Percentiles rank a stretch among this genome's conserved stretches.
Conservation (phyloP, 2,888 invertebrate genomes). For the Eupithecia tripunctaria region DNA sequence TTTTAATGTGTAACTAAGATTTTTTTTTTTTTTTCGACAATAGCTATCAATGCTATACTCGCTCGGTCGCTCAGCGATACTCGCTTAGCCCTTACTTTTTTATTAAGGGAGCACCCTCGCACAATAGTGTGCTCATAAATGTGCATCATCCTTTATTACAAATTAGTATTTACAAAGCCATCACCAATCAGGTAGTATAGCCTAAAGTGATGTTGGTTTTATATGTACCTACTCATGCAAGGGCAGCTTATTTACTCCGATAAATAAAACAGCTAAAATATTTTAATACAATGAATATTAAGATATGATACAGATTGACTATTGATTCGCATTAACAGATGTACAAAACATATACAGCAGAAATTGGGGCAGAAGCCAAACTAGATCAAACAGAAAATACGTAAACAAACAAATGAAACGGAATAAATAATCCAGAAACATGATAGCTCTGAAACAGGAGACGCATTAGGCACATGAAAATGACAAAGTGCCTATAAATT, state of each 20-base stretch:
- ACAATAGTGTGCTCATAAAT: neutral
- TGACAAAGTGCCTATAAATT: constrained; percentile 59
- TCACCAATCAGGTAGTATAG: neutral
- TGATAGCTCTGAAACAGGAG: constrained; percentile 47
- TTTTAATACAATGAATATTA: neutral
- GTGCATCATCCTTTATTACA: neutral
- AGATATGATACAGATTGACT: neutral
- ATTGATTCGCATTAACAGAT: constrained; percentile 4
- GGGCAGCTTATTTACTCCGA: neutral
- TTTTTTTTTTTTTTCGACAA: no score
- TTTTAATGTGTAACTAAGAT: no score
- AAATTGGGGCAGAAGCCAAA: constrained; percentile 25
- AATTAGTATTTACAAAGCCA: neutral
- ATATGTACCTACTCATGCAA: neutral
- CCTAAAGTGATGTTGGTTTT: neutral
- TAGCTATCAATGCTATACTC: no score
- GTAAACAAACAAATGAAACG: constrained; percentile 38
- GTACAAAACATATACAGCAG: constrained; percentile 8
- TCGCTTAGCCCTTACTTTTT: neutral
- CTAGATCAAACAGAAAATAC: constrained; percentile 31
- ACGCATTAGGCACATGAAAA: constrained; percentile 51
- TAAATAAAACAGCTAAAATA: neutral
- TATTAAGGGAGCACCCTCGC: neutral
- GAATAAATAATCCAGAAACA: constrained; percentile 43
- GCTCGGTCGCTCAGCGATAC: no score